Evolutionary conservation across 2,888 invertebrate species (phyloP).

Genomic region (Pterostichus madidus): DNA sequence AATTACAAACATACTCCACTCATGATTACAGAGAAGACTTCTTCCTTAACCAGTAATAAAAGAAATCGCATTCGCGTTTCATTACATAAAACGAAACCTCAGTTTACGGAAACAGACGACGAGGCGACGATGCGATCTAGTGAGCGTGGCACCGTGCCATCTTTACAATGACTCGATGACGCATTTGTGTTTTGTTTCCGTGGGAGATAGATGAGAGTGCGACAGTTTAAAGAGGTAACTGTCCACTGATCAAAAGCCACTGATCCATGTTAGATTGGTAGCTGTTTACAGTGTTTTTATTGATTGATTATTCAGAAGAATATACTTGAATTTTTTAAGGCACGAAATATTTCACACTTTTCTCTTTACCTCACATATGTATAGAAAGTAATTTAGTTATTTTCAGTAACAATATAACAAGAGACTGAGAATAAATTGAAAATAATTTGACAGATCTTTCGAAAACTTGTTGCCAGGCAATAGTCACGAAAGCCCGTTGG

Average conservation of each 20-base stretch:
- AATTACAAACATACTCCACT: not conserved
- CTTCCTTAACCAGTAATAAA: constrained; percentile 22
- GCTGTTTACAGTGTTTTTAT: not conserved
- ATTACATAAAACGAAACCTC: constrained; percentile 2
- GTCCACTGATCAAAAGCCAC: constrained; percentile 13
- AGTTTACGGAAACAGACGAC: constrained; percentile 30
- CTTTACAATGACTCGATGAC: constrained; percentile 2
- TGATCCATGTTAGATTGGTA: not conserved
- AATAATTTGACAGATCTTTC: too few species aligned
- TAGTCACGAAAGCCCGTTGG: too few species aligned
- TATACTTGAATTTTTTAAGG: too few species aligned
- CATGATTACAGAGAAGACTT: constrained; percentile 12
- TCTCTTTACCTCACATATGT: too few species aligned
- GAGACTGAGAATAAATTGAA: too few species aligned
- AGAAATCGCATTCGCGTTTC: constrained; percentile 14
- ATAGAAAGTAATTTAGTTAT: too few species aligned
- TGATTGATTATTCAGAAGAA: not conserved
- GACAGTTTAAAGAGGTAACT: constrained; percentile 7
- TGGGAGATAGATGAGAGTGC: constrained; percentile 10
- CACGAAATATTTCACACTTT: too few species aligned
- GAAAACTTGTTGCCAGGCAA: too few species aligned
- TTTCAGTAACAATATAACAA: too few species aligned
- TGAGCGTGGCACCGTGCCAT: constrained; percentile 1
- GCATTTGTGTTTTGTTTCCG: constrained; percentile 37
- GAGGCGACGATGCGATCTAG: constrained; percentile 19